Evolutionary conservation across 2,888 invertebrate species (phyloP).

Genomic region (Sesamia inferens): DNA sequence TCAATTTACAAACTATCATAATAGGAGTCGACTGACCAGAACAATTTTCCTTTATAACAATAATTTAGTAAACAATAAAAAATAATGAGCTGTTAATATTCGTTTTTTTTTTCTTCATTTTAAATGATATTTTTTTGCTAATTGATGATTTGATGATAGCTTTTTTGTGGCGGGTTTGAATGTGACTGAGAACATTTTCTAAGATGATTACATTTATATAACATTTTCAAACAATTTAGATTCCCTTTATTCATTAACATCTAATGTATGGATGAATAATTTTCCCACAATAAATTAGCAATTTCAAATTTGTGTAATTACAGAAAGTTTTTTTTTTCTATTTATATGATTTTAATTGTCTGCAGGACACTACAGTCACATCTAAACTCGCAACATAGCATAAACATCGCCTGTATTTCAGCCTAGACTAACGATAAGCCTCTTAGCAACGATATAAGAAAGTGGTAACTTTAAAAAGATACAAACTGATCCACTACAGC

Average conservation of each 20-base stretch:
- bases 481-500: constrained; percentile 75
- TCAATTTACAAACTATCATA: constrained; percentile 74
- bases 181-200: constrained; percentile 14
- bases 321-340: background rate
- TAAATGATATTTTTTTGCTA: constrained; percentile 60
- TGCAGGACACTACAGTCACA: constrained; percentile 25
- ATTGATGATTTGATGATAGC: constrained; percentile 56
- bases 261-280: background rate
- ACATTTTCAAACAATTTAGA: background rate
- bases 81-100: constrained; percentile 66
- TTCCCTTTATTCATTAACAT: background rate
- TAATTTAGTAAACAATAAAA: constrained; percentile 79
- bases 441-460: constrained; percentile 78
- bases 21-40: constrained; percentile 86
- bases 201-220: background rate
- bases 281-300: background rate
- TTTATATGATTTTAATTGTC: background rate
- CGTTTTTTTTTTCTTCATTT: constrained; percentile 55
- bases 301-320: background rate
- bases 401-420: constrained; percentile 50
- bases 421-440: constrained; percentile 78
- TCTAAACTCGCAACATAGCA: constrained; percentile 41
- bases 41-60: constrained; percentile 78
- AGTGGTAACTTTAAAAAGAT: constrained; percentile 80
- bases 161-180: constrained; percentile 44